A percentile compares a stretch with the other conserved stretches of the same genome.
These are phyloP conservation scores for Drosophila birchii DNA, from an alignment of 2,888 invertebrate genomes.

Conservation along the genomic window DNA sequence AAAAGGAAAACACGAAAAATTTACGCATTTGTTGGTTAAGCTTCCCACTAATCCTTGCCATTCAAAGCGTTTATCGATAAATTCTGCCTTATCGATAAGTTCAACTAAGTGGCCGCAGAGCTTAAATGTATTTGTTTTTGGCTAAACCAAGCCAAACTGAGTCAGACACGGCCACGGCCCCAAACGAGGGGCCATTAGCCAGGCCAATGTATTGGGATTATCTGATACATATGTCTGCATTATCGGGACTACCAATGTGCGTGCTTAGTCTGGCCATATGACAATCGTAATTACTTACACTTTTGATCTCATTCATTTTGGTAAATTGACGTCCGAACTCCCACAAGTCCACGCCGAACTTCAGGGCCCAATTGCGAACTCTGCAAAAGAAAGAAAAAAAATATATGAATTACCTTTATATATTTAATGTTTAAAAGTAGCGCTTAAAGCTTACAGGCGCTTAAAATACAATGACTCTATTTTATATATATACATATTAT, in stretches of 20 bases:
- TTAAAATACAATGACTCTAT: not conserved
- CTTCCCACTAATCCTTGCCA: slow-evolving; percentile 58
- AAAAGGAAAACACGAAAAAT: slow-evolving; percentile 46
- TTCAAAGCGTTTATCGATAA: slow-evolving; percentile 69
- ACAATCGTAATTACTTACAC: slow-evolving; percentile 88
- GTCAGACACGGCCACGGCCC: slow-evolving; percentile 16
- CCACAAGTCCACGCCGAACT: slow-evolving; percentile 96
- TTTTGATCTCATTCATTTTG: slow-evolving; percentile 94
- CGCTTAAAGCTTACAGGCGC: not conserved
- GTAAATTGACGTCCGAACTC: slow-evolving; percentile 94
- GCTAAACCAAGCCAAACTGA: slow-evolving; percentile 31
- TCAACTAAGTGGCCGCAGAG: slow-evolving; percentile 48
- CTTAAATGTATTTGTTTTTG: slow-evolving; percentile 62
- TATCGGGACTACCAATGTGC: slow-evolving; percentile 6
- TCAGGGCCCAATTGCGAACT: slow-evolving; percentile 96
- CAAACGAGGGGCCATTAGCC: slow-evolving; percentile 59
- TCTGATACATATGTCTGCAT: slow-evolving; percentile 29
- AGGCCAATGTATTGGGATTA: slow-evolving; percentile 27
- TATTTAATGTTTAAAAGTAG: not conserved
- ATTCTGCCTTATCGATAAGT: slow-evolving; percentile 58
- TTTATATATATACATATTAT: not conserved
- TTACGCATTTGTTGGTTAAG: slow-evolving; percentile 61
- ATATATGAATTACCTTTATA: not conserved
- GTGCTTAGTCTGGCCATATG: slow-evolving; percentile 3
- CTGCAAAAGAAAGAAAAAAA: slow-evolving; percentile 87